Evolutionary conservation across 2,888 invertebrate species (phyloP).

Genomic region (Catocala nupta): DNA sequence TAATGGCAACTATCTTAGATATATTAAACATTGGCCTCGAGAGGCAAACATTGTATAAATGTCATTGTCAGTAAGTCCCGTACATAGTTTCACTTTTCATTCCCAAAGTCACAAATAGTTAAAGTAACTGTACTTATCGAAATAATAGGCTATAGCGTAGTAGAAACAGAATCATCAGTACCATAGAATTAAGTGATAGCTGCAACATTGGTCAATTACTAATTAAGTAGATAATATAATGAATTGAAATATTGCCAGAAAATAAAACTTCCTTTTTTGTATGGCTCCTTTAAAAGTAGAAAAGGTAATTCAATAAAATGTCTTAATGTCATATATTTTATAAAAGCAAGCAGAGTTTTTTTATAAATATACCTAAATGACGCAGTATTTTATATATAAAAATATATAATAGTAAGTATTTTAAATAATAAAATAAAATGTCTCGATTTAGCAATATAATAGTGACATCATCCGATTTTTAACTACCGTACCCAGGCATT

Average conservation of each 20-base stretch:
- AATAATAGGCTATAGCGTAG: slow-evolving; percentile 23
- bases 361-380: slow-evolving; percentile 9
- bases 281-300: background rate
- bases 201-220: slow-evolving; percentile 13
- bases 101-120: slow-evolving; percentile 25
- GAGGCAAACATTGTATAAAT: background rate
- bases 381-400: slow-evolving; percentile 43
- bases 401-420: slow-evolving; percentile 24
- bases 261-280: slow-evolving; percentile 6
- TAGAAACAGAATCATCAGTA: slow-evolving; percentile 37
- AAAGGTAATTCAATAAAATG: too few species aligned
- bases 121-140: slow-evolving; percentile 45
- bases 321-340: slow-evolving; percentile 7
- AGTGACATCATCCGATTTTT: background rate
- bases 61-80: slow-evolving; percentile 4
- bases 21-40: too few species aligned
- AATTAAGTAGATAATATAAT: slow-evolving; percentile 12
- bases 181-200: slow-evolving; percentile 36
- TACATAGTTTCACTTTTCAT: slow-evolving; percentile 2
- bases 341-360: slow-evolving; percentile 18
- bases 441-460: slow-evolving; percentile 37
- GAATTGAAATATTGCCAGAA: slow-evolving; percentile 7
- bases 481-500: too few species aligned
- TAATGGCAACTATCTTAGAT: too few species aligned
- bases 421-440: slow-evolving; percentile 36